Evolutionary conservation across 2,113 vertebrate species (phyloP).

Genomic region (Turnix velox): DNA sequence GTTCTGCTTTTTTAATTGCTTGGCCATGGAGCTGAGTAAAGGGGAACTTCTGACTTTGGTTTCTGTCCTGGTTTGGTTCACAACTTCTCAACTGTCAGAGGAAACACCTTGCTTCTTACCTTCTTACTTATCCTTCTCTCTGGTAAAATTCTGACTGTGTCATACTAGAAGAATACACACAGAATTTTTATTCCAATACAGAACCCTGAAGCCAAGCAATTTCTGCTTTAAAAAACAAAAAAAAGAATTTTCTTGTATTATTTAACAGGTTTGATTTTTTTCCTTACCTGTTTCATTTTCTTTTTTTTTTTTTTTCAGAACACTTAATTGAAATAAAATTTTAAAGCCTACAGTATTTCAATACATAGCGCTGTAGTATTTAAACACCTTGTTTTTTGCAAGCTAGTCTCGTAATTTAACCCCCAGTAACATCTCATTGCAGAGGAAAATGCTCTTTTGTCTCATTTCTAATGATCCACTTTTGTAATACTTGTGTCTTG

Average conservation of each 20-base stretch:
- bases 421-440: neutral
- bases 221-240: neutral
- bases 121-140: neutral
- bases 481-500: neutral
- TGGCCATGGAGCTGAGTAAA: neutral
- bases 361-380: neutral
- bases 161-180: neutral
- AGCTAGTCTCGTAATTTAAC: neutral
- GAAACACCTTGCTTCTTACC: neutral
- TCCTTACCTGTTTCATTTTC: accelerated
- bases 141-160: neutral
- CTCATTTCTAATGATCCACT: neutral
- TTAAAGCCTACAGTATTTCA: neutral
- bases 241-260: neutral
- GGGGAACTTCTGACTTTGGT: neutral
- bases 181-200: neutral
- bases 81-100: neutral
- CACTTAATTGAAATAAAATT: neutral
- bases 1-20: neutral
- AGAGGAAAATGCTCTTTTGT: neutral
- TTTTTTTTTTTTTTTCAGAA: too few relatives aligned
- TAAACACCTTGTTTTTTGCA: neutral
- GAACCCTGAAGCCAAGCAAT: neutral
- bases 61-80: neutral
- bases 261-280: neutral